Conservation (phyloP, 2,113 vertebrate genomes). For the Xiphophorus hellerii region DNA sequence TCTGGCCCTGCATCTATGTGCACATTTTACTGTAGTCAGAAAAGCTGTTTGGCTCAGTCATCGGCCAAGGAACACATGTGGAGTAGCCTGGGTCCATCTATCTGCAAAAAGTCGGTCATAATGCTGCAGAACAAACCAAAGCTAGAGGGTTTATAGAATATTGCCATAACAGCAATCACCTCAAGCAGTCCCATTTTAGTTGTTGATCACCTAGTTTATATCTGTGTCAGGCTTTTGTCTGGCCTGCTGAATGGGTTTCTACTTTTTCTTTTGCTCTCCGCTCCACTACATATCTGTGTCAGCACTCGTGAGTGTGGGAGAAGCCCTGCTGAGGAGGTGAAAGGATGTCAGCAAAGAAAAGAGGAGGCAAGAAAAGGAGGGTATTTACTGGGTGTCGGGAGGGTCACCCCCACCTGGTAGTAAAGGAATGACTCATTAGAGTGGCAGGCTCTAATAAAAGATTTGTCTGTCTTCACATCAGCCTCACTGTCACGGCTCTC, state of each 20-base stretch:
- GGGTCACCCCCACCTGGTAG: constrained; percentile 73
- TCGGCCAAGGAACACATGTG: constrained; percentile 56
- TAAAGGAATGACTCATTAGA: constrained; percentile 74
- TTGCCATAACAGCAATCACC: constrained; percentile 10
- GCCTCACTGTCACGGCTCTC: constrained; percentile 58
- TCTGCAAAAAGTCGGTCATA: constrained; percentile 23
- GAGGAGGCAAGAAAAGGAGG: constrained; percentile 16
- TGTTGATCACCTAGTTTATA: constrained; percentile 50
- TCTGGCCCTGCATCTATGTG: constrained; percentile 50
- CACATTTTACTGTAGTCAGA: constrained; percentile 50
- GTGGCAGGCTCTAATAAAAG: constrained; percentile 69
- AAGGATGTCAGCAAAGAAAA: constrained; percentile 37
- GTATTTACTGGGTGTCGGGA: constrained; percentile 28
- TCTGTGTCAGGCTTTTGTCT: constrained; percentile 64
- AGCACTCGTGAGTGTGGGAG: constrained; percentile 31
- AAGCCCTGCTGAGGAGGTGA: constrained; percentile 61
- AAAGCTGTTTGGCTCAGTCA: constrained; percentile 43
- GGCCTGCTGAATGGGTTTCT: constrained; percentile 34
- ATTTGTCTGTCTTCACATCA: constrained; percentile 72
- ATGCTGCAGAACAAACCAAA: constrained; percentile 6
- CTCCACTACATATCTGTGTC: constrained; percentile 64
- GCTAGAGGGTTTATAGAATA: constrained; percentile 11
- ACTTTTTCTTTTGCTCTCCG: constrained; percentile 38
- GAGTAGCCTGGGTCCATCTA: constrained; percentile 28
- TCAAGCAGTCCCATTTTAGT: constrained; percentile 12